A percentile compares a stretch with the other conserved stretches of the same genome.
phyloP scores from a whole-genome alignment of 1,140 invertebrate species.

The Trichomalopsis sarcophagae region DNA sequence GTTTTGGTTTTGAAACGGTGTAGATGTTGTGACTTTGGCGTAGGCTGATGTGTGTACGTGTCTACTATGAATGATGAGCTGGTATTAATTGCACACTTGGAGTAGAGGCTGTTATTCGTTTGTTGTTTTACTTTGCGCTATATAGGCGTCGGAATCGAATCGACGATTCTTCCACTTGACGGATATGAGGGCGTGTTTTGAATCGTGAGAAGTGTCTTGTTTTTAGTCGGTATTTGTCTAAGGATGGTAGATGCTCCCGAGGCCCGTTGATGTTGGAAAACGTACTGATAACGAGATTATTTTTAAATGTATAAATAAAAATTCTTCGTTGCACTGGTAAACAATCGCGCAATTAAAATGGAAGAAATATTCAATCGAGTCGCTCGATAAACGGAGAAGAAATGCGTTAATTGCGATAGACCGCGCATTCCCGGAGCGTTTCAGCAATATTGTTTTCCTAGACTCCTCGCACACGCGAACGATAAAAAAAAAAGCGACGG shows the following conservation, averaged over 20 bases:
- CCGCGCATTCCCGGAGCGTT: no score
- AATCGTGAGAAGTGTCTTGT: no score
- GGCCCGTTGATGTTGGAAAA: not conserved
- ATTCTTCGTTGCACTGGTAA: not conserved
- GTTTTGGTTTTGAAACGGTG: conserved; percentile 27
- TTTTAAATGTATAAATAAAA: not conserved
- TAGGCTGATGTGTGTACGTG: not conserved
- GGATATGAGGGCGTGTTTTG: no score
- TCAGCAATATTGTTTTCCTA: no score
- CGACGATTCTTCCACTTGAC: no score
- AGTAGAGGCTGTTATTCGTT: not conserved
- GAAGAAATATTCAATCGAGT: no score
- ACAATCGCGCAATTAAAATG: no score
- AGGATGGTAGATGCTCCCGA: not conserved
- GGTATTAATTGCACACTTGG: conserved; percentile 8
- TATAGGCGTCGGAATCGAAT: not conserved
- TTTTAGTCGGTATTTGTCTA: no score
- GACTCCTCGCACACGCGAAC: no score
- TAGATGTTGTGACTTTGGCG: not conserved
- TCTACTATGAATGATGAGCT: not conserved
- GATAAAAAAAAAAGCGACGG: no score
- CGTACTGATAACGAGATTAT: not conserved
- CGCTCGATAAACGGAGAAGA: no score
- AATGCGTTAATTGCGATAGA: no score
- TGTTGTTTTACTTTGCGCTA: not conserved